Evolutionary conservation across 2,888 invertebrate species (phyloP).

Genomic region (Eupithecia dodoneata): DNA sequence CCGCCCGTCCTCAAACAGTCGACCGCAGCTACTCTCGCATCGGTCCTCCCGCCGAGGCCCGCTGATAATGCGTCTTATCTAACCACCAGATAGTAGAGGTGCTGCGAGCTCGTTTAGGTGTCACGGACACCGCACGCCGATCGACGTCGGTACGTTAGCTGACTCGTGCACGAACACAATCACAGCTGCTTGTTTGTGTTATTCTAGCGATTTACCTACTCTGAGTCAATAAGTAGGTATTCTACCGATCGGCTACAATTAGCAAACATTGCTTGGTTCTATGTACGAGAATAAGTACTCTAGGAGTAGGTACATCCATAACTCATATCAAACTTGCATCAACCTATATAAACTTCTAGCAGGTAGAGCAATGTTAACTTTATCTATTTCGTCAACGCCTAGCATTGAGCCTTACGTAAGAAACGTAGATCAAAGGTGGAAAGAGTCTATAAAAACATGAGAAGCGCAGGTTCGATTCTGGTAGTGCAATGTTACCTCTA

Average conservation of each 20-base stretch:
- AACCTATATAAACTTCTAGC: not conserved
- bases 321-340: not conserved
- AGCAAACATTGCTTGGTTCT: conserved; percentile 46
- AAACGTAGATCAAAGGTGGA: not conserved
- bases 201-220: conserved; percentile 62
- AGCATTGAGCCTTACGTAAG: not conserved
- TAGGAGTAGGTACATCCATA: not conserved
- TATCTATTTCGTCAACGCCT: not conserved
- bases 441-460: not conserved
- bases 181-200: conserved; percentile 66
- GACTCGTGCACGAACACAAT: conserved; percentile 65
- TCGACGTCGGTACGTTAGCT: conserved; percentile 52
- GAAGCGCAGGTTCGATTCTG: not conserved
- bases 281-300: not conserved
- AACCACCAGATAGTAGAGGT: conserved; percentile 82
- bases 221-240: conserved; percentile 58
- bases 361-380: not conserved
- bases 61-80: conserved; percentile 79
- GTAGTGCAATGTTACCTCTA: not conserved
- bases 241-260: conserved; percentile 51
- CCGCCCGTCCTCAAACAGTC: conserved; percentile 60
- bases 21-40: conserved; percentile 63
- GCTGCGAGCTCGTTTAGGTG: conserved; percentile 80
- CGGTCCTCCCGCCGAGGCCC: conserved; percentile 72
- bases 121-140: conserved; percentile 73